These are phyloP conservation scores for Verasper variegatus DNA, from an alignment of 2,113 vertebrate species.

Conservation along the genomic window DNA sequence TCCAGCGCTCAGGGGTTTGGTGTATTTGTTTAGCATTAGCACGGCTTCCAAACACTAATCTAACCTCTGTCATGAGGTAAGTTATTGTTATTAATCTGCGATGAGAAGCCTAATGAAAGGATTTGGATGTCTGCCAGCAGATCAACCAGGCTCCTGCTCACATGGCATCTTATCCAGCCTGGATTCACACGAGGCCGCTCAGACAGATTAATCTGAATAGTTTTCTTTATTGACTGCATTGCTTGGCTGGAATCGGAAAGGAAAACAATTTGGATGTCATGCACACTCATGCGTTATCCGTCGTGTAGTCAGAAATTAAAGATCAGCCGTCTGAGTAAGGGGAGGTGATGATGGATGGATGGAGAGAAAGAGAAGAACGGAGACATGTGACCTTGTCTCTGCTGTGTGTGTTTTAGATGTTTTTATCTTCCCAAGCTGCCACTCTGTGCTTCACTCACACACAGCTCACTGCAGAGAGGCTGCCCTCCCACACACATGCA, in stretches of 20 bases:
- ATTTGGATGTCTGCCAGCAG: constrained; percentile 53
- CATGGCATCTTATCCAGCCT: constrained; percentile 14
- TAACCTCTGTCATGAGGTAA: constrained; percentile 52
- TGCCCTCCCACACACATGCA: not conserved
- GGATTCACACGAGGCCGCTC: constrained; percentile 22
- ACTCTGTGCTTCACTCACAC: constrained; percentile 20
- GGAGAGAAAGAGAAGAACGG: not conserved
- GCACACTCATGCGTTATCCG: not conserved
- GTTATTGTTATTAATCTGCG: constrained; percentile 49
- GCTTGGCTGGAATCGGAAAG: not conserved
- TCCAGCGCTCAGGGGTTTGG: constrained; percentile 17
- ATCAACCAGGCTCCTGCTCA: constrained; percentile 18
- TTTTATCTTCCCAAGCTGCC: constrained; percentile 26
- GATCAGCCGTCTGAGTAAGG: constrained; percentile 7
- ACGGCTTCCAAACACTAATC: constrained; percentile 37
- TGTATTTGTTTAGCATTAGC: constrained; percentile 47
- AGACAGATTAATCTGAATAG: constrained; percentile 14
- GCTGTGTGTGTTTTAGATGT: constrained; percentile 36
- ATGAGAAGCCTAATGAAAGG: constrained; percentile 40
- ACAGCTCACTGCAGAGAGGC: constrained; percentile 14
- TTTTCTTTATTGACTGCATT: constrained; percentile 1
- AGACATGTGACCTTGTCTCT: constrained; percentile 43
- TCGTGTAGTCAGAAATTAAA: not conserved
- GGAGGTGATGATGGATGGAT: constrained; percentile 18
- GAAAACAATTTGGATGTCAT: not conserved